Evolutionary conservation across 1,140 invertebrate species (phyloP), one percentile per base, ranked within the genome.

Genomic region (Drusus annulatus): DNA sequence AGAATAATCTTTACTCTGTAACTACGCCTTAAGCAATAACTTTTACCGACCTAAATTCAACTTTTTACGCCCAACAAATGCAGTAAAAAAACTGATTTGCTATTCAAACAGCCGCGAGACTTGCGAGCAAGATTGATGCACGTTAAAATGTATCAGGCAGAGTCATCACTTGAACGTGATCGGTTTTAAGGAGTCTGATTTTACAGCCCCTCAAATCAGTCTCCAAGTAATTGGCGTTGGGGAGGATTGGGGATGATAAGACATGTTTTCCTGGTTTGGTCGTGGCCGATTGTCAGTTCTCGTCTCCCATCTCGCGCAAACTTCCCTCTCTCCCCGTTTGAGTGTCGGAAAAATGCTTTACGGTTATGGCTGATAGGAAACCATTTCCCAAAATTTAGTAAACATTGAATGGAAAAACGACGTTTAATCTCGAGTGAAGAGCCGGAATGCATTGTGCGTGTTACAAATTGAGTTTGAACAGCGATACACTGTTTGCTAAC

Each of bases 191-290:
- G 52, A 71, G 68, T 54, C 45, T 71, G 68, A 23, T 54, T 52
- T 52, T 71, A 19, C 36, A 51, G 10, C 60, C 76, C 76, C 62
- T 63, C 51, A 50, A 65, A 69, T 65, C 45, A 50, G 76, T n/a
- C 7, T 28, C 28, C 13, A 23, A 79, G 77, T 73, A 79, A 79
- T 79, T 79, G 76, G 51, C 25, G 45, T 25, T 8, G 51, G 77
- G 77, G 62, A 78, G 77, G 50, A 36, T 16, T n/a, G 25, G 68
- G 13, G 25, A 19, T 54, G 77, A 79, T 79, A 79, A 79, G 77
- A 79, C 77, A 79, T 79, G 77, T 79, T 71, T 52, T 28, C 76
- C 23, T 52, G 36, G 8, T 21, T 65, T 21, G 10, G 45, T 52
- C 68, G 17, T 23, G 19, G 23, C 16, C 63, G 45, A 71, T 50